Evolutionary conservation across 2,113 vertebrate species (phyloP).

Genomic region (Cricetomys ansorgei): DNA sequence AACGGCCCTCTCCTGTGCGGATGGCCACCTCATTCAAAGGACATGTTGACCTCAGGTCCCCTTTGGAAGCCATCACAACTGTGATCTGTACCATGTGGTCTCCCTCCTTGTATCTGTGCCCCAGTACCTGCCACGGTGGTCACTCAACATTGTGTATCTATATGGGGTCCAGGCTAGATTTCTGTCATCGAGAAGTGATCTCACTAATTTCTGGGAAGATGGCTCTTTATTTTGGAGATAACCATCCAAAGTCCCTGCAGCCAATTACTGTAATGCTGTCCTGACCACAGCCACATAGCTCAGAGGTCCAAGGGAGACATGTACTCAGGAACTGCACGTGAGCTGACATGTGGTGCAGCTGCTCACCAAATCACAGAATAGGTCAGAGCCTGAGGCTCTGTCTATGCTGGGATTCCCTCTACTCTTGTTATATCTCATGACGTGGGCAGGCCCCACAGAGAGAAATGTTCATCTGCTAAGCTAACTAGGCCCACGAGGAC

Average conservation of each 20-base stretch:
- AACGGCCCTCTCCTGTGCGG: too few species aligned
- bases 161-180: background rate
- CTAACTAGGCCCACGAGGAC: rapidly evolving
- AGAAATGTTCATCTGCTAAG: background rate
- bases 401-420: background rate
- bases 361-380: background rate
- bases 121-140: too few species aligned
- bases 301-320: background rate
- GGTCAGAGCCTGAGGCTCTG: rapidly evolving
- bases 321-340: too few species aligned
- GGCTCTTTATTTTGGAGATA: background rate
- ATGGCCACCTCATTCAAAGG: background rate
- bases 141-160: background rate
- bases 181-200: background rate
- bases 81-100: background rate
- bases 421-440: background rate
- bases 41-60: background rate
- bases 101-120: background rate
- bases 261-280: too few species aligned
- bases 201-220: background rate
- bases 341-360: rapidly evolving
- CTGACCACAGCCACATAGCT: background rate
- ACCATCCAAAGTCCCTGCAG: background rate
- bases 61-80: background rate
- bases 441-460: background rate